Evolutionary conservation across 1,140 invertebrate genomes (phyloP).

Genomic region (Drosophila prosaltans): DNA sequence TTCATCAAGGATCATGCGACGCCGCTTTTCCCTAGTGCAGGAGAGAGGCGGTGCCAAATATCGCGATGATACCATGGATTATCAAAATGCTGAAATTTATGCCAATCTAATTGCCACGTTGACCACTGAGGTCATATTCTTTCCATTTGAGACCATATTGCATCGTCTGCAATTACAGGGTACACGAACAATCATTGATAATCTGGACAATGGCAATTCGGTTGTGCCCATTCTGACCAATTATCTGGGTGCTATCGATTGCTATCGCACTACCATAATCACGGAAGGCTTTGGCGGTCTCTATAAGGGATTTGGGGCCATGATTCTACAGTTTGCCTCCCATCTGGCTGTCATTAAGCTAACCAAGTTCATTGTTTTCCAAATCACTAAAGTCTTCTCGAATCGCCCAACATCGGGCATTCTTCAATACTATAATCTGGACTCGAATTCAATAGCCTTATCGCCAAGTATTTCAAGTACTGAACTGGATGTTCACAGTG

Average conservation of each 20-base stretch:
- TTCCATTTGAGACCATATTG: slow-evolving; percentile 95
- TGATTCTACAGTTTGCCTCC: slow-evolving; percentile 93
- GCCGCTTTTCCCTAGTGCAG: slow-evolving; percentile 77
- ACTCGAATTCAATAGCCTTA: slow-evolving; percentile 75
- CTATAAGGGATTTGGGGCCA: slow-evolving; percentile 97
- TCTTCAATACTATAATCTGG: slow-evolving; percentile 81
- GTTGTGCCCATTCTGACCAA: slow-evolving; percentile 92
- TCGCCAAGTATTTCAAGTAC: slow-evolving; percentile 77
- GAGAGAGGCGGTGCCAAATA: slow-evolving; percentile 86
- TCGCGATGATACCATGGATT: slow-evolving; percentile 84
- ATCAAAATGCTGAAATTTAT: slow-evolving; percentile 89
- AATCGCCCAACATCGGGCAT: slow-evolving; percentile 77
- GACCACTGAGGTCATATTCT: slow-evolving; percentile 93
- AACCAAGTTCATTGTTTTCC: slow-evolving; percentile 87
- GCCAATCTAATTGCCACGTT: slow-evolving; percentile 89
- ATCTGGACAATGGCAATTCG: slow-evolving; percentile 93
- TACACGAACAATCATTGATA: slow-evolving; percentile 97
- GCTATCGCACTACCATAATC: slow-evolving; percentile 92
- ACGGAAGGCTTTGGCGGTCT: slow-evolving; percentile 94
- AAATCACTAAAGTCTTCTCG: slow-evolving; percentile 74
- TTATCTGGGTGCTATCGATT: slow-evolving; percentile 91
- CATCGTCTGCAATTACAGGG: slow-evolving; percentile 93
- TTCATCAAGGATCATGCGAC: slow-evolving; percentile 85
- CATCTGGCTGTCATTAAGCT: slow-evolving; percentile 92
- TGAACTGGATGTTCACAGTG: slow-evolving; percentile 53